Percentiles rank a stretch among this genome's conserved stretches.
phyloP scores from a whole-genome alignment of 2,888 invertebrate species.

The Biston stratarius region DNA sequence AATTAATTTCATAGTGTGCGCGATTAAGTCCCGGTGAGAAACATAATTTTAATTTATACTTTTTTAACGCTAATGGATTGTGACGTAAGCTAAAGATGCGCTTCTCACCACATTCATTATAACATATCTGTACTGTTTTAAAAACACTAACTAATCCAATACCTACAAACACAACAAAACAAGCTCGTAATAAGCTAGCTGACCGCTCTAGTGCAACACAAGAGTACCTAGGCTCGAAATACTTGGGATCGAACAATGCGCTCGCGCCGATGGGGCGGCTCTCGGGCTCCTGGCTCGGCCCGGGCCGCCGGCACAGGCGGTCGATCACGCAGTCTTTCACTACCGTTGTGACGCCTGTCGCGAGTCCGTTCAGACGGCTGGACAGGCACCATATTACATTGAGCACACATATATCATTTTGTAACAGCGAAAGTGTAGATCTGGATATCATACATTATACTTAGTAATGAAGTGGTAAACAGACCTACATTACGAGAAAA shows the following conservation, averaged over 20 bases:
- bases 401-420: neutral
- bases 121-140: too few species aligned
- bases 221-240: constrained; percentile 89
- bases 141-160: too few species aligned
- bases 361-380: constrained; percentile 90
- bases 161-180: constrained; percentile 40
- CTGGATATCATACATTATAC: too few species aligned
- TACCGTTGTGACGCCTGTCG: constrained; percentile 89
- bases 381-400: constrained; percentile 8
- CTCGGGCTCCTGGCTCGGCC: constrained; percentile 67
- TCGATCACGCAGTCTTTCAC: constrained; percentile 90
- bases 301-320: constrained; percentile 83
- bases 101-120: too few species aligned
- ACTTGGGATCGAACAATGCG: constrained; percentile 87
- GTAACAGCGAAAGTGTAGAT: neutral
- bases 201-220: constrained; percentile 77
- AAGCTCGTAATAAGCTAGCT: constrained; percentile 45
- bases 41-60: too few species aligned
- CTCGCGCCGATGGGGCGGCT: constrained; percentile 64
- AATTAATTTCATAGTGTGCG: too few species aligned
- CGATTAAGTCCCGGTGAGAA: too few species aligned
- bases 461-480: too few species aligned
- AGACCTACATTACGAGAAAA: neutral
- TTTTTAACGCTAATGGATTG: too few species aligned
- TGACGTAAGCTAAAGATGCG: too few species aligned